Base-by-base conservation (phyloP, 2,797 vertebrate genomes). In the Hoplostethus atlanticus region DNA sequence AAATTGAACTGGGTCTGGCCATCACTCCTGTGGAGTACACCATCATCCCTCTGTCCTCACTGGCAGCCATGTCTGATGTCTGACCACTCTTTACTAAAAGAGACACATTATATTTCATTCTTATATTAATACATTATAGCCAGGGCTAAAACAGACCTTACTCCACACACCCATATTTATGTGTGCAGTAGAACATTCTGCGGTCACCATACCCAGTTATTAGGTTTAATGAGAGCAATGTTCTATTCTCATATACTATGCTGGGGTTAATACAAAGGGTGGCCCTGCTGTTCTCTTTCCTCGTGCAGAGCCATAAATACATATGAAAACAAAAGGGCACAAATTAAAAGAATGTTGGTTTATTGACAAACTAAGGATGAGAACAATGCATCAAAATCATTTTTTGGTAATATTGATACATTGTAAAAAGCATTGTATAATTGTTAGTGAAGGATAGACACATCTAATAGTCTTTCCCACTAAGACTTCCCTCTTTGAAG, bases 11-110 rank as follows among this genome's bases (percentile, higher is more conserved):
- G 46, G 63, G 73, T 71, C 50, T 31, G 67, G 71, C 40, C 36
- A 46, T 72, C 51, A 52, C 55, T 57, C 65, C 56, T 16, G 48
- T 40, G 42, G 36, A 73, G 55, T 57, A 42, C 57, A 66, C 44
- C 56, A 69, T 71, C 57, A 60, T 70, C 55, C 60, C 66, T 73
- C 53, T 69, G 59, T 73, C 62, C 46, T 70, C 59, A 65, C 68
- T 87, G 84, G 88, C 91, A 62, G 90, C 91, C 90, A 88, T 87
- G 82, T 87, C 58, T 52, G 47, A 74, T 47, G 21, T 77, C 93
- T 85, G 89, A 91, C 83, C 86, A 84, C 82, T 90, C 61, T 47
- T 63, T 54, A 60, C 71, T 15, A 63, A 71, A 64, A 74, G 63
- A 75, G 50, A 61, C 31, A 57, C 13, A 31, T 50, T 55, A 36